A percentile compares a stretch with the other conserved stretches of the same genome.
Conservation (phyloP, 2,113 vertebrate species). For the Paratilapia polleni region DNA sequence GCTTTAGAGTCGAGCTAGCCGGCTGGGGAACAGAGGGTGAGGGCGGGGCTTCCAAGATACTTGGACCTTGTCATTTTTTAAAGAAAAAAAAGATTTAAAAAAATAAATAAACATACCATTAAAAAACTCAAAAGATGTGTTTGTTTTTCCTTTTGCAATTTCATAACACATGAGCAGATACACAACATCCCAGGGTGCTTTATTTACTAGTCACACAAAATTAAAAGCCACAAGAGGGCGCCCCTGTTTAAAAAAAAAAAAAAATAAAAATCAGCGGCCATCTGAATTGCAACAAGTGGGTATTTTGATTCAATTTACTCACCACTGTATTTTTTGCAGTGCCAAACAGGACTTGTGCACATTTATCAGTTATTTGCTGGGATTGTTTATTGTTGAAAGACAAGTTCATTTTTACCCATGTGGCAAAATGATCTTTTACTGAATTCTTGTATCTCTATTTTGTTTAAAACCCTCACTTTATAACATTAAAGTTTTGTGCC, state of each 20-base stretch:
- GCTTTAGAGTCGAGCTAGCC: slow-evolving; percentile 70
- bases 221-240: slow-evolving; percentile 54
- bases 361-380: background rate
- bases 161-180: background rate
- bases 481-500: fast-evolving
- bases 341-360: background rate
- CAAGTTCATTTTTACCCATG: too few relatives aligned
- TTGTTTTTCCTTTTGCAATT: slow-evolving; percentile 19
- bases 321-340: background rate
- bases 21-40: slow-evolving; percentile 63
- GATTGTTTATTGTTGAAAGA: background rate
- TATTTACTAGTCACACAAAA: background rate
- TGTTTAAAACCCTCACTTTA: background rate
- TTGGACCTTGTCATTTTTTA: slow-evolving; percentile 77
- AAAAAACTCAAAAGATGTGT: slow-evolving; percentile 46
- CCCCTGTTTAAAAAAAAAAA: background rate
- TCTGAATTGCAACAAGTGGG: background rate
- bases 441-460: background rate
- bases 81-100: slow-evolving; percentile 52
- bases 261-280: background rate
- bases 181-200: background rate
- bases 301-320: background rate
- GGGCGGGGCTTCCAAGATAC: slow-evolving; percentile 70
- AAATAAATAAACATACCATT: slow-evolving; percentile 65
- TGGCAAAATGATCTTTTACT: background rate